Percentiles rank a stretch among this genome's conserved stretches.
phyloP scores from a whole-genome alignment of 1,140 invertebrate genomes.

The Lasaia peninsularis region DNA sequence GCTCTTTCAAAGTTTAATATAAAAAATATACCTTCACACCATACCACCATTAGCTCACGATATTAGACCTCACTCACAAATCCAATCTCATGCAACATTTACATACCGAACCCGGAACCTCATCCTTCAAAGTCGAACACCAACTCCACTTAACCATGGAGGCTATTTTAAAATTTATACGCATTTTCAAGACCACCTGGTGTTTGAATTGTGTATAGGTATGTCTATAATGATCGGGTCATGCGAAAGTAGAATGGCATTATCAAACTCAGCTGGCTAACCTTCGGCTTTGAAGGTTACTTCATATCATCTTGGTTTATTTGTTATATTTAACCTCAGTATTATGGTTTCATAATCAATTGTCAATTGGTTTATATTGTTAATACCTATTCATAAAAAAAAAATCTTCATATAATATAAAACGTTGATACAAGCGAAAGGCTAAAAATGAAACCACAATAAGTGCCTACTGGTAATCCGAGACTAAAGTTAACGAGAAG shows the following conservation, averaged over 20 bases:
- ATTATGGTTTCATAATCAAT: neutral
- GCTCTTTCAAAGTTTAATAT: too few species aligned
- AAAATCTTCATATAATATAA: too few species aligned
- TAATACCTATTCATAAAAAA: neutral
- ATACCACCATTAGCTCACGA: too few species aligned
- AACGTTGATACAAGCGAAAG: too few species aligned
- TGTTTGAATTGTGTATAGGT: constrained; percentile 2
- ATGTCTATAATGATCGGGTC: constrained; percentile 7
- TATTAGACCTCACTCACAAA: too few species aligned
- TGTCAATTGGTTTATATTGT: neutral
- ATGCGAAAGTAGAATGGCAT: constrained; percentile 10
- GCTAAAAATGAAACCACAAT: too few species aligned
- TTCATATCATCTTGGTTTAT: neutral
- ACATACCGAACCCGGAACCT: neutral
- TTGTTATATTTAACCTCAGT: neutral
- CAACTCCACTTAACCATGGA: too few species aligned
- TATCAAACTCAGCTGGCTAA: constrained; percentile 3
- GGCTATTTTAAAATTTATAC: neutral
- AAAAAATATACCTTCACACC: too few species aligned
- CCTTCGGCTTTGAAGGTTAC: constrained; percentile 2
- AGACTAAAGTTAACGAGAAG: too few species aligned
- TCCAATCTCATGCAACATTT: too few species aligned
- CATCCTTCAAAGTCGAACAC: too few species aligned
- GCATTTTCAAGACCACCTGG: constrained; percentile 4
- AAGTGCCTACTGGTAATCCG: too few species aligned